Evolutionary conservation across 1,140 invertebrate genomes (phyloP), one percentile per base, ranked within the genome.

Genomic region (Probaryconus sp.): DNA sequence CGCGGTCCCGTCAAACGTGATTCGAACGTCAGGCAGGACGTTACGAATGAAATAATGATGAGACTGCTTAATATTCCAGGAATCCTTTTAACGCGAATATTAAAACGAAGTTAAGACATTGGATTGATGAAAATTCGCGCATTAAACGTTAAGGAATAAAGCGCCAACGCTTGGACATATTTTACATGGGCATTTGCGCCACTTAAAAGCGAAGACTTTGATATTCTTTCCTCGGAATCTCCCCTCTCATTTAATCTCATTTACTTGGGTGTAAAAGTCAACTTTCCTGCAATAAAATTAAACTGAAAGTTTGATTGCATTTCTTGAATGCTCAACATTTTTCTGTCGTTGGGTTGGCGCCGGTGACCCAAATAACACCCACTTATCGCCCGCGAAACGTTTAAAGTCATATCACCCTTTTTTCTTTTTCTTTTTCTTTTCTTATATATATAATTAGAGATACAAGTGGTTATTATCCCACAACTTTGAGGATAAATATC

Each of bases 251-350:
- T 65, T 55, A 55, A 67, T 45, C 38, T 53, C 55, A 53, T 61
- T 53, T 61, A 38, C 4, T 3, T n/a, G 7, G 17, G 28, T 7
- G 45, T 51, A 38, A 61, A 70, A 61, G 67, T 55, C 55, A 61
- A 70, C 56, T 61, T 48, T 11, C 0, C 31, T 53, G 48, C 38
- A 55, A 55, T 70, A 70, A 61, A 70, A 70, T 61, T 70, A 61
- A 61, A 55, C 56, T 38, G 17, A 70, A 70, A 61, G 67, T 70
- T 61, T 61, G 67, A 70, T 61, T 70, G 56, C 67, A 70, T 70
- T 61, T 61, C 48, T 61, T 61, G 48, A 61, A 70, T 55, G 33
- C 48, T 16, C 20, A 0, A 53, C 55, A 70, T 70, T 70, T 70
- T 70, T 61, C 30, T 18, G 20, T n/a, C n/a, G n/a, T n/a, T n/a